Evolutionary conservation across 2,113 vertebrate species (phyloP), one percentile per base, ranked within the genome.

Genomic region (Prochilodus magdalenae): DNA sequence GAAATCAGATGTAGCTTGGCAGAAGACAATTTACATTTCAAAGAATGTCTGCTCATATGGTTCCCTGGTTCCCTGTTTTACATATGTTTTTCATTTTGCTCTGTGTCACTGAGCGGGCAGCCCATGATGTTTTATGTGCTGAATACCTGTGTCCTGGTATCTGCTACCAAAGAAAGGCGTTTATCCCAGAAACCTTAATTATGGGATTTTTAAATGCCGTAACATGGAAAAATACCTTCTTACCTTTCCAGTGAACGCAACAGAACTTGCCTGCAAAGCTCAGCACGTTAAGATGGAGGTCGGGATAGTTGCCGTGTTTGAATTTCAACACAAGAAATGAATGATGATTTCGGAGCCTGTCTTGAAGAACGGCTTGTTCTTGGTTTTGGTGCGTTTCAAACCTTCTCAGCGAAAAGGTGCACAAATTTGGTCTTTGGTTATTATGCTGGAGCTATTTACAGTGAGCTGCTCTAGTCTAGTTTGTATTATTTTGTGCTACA

Each of bases 11-110:
- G 55, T 73, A 40, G 65, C 65, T 69, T 11, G 16, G 65, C 57
- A 60, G 65, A 11, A 33, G 8, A n/a, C 1, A 12, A 22, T 40
- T 75, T 60, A 60, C 29, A 60, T 75, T 40, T 59, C 16, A 27
- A 51, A 14, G 36, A 30, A 70, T 12, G 44, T 53, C 69, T 40
- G 3, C 26, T 36, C 15, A 33, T 62, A 29, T 79, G 86, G 65
- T 67, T 76, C 67, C 55, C 55, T 79, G 86, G 65, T 67, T 76
- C 67, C 55, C 55, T 29, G 73, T 73, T 40, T 77, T 40, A 27
- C 29, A 20, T 47, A n/a, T 69, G 30, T 44, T 59, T 26, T 79
- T 53, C 30, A 63, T 20, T 78, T 77, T 60, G 47, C 16, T 73
- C 13, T 2, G 30, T 40, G 30, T 70, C 40, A 69, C 72, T 62